Percentiles rank a stretch among this genome's conserved stretches.
phyloP scores from a whole-genome alignment of 2,113 vertebrate species.

The Oreotrochilus melanogaster region DNA sequence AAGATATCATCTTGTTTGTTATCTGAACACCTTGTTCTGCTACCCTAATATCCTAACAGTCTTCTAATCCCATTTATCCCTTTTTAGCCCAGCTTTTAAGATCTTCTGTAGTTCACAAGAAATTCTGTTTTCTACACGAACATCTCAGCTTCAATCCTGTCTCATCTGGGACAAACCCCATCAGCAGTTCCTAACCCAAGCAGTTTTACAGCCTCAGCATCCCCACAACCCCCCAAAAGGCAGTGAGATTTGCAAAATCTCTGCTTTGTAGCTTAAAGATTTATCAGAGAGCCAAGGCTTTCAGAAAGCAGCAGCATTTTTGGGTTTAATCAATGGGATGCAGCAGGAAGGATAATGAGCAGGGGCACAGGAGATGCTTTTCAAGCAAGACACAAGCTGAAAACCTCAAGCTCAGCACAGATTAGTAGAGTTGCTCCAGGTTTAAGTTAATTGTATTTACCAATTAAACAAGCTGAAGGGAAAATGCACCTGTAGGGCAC shows the following conservation, averaged over 20 bases:
- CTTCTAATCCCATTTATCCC: no score
- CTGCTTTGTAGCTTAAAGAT: neutral
- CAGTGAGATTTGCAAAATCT: neutral
- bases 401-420: neutral
- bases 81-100: no score
- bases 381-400: neutral
- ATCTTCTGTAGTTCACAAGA: no score
- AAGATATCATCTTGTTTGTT: no score
- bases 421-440: neutral
- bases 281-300: neutral
- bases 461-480: neutral
- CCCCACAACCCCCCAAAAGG: accelerated
- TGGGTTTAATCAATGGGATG: neutral
- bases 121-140: no score
- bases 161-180: neutral
- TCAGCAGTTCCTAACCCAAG: neutral
- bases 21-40: no score
- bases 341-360: neutral
- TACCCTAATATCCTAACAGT: no score
- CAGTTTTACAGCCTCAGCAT: accelerated
- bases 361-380: neutral
- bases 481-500: neutral
- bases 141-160: no score
- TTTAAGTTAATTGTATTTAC: neutral
- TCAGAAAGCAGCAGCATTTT: neutral